A percentile compares a stretch with the other conserved stretches of the same genome.
Evolutionary conservation across 2,888 invertebrate species (phyloP).

Genomic region (Sylvicola cinctus): DNA sequence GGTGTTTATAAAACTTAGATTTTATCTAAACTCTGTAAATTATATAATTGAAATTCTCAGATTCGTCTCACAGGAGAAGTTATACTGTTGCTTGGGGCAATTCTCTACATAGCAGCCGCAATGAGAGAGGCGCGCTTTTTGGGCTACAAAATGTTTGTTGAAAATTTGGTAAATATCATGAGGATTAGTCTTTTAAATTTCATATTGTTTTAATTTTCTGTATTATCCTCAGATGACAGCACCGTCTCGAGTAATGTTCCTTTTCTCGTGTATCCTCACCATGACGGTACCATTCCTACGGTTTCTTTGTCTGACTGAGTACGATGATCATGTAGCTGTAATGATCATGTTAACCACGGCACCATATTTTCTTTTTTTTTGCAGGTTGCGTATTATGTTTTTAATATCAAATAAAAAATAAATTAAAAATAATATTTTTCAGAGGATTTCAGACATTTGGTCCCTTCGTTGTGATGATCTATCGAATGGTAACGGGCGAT

Average conservation of each 20-base stretch:
- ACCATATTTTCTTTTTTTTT: conserved; percentile 93
- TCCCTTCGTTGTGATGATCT: conserved; percentile 99
- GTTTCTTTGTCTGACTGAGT: conserved; percentile 62
- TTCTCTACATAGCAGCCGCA: conserved; percentile 67
- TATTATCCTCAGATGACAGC: conserved; percentile 47
- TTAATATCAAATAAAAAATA: background rate
- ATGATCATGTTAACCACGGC: conserved; percentile 90
- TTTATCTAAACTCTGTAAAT: background rate
- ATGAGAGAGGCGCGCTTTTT: conserved; percentile 75
- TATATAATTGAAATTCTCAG: conserved; percentile 20
- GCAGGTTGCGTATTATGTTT: conserved; percentile 37
- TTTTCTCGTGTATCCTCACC: conserved; percentile 80
- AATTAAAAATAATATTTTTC: conserved; percentile 14
- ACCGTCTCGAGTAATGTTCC: conserved; percentile 82
- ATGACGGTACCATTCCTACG: conserved; percentile 67
- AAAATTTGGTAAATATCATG: conserved; percentile 60
- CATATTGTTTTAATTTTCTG: background rate
- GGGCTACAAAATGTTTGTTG: conserved; percentile 83
- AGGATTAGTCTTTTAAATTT: conserved; percentile 12
- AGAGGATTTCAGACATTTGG: conserved; percentile 96
- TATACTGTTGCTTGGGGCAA: conserved; percentile 58
- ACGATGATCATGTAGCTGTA: conserved; percentile 81
- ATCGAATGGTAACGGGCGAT: conserved; percentile 95
- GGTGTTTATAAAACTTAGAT: conserved; percentile 8
- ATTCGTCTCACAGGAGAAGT: conserved; percentile 60